Evolutionary conservation across 1,140 invertebrate genomes (phyloP), one percentile per base, ranked within the genome.

Genomic region (Ostrea edulis): DNA sequence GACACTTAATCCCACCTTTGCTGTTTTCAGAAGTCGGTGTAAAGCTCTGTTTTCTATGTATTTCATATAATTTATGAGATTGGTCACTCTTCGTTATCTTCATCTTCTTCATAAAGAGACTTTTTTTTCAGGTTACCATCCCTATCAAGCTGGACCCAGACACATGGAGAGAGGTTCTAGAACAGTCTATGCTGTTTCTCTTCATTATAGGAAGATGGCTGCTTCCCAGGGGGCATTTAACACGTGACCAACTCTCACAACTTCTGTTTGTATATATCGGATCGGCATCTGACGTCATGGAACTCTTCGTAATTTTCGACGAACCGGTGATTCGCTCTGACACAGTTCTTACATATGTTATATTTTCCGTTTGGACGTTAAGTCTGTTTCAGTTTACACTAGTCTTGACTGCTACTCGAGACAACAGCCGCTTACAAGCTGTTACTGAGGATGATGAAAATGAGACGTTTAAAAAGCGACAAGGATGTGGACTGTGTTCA

Each of bases 271-370:
- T 96, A 22, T 96, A 96, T 92, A 96, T 96, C 85, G 96, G 96
- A 62, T 98, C 97, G 0, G 98, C 98, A 0, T 98, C 98, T 0
- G 98, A 99, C 93, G 98, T 98, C 84, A 98, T 98, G 86, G 98
- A 99, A 94, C 98, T 99, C 93, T 98, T 98, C 94, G 98, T 98
- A 93, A 97, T 98, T 0, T 98, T 98, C 95, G 95, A 94, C 12
- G 93, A 93, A 84, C 65, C 91, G 0, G 85, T 88, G n/a, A 92
- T 94, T 12, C 82, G 90, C 22, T 62, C 84, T 8, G 90, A 93
- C 68, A 55, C 35, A 8, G 44, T 81, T 20, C 82, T 93, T n/a
- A 91, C 90, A 11, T 90, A 90, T 84, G 83, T 88, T 8, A 91
- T 92, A 25, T 85, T 94, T 25, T 85, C 81, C 4, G 89, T 93